Conservation (phyloP, 2,113 vertebrate genomes). For the Desmodus rotundus region DNA sequence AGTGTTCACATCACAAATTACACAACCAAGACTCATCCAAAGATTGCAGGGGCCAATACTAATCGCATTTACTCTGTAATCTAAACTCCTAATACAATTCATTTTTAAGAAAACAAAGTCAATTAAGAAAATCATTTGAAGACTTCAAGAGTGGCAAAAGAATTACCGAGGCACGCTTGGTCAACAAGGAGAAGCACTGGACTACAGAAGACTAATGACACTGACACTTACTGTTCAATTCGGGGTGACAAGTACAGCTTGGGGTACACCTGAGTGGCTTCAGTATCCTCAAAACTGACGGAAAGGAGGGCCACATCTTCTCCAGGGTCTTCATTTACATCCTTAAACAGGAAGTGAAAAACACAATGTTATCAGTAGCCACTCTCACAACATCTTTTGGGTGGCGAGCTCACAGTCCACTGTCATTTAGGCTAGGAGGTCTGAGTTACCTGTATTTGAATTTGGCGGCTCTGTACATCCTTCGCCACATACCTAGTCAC, state of each 20-base stretch:
- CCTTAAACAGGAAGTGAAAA: conserved; percentile 80
- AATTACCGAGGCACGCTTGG: neutral
- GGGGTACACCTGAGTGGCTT: conserved; percentile 97
- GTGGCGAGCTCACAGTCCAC: neutral
- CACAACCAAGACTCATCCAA: neutral
- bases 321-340: conserved; percentile 95
- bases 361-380: neutral
- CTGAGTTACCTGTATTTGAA: neutral
- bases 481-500: neutral
- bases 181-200: conserved; percentile 30
- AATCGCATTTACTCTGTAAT: neutral
- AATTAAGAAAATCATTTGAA: conserved; percentile 26
- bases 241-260: conserved; percentile 97
- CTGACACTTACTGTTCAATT: conserved; percentile 95
- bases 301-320: conserved; percentile 97
- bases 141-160: neutral
- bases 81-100: neutral
- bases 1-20: neutral
- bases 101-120: conserved; percentile 7
- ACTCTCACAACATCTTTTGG: neutral
- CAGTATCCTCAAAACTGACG: conserved; percentile 97
- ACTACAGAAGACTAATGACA: neutral
- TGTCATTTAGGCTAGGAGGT: neutral
- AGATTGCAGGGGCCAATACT: neutral
- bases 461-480: neutral